phyloP scores from a whole-genome alignment of 2,113 vertebrate species.

The Cacatua alba region DNA sequence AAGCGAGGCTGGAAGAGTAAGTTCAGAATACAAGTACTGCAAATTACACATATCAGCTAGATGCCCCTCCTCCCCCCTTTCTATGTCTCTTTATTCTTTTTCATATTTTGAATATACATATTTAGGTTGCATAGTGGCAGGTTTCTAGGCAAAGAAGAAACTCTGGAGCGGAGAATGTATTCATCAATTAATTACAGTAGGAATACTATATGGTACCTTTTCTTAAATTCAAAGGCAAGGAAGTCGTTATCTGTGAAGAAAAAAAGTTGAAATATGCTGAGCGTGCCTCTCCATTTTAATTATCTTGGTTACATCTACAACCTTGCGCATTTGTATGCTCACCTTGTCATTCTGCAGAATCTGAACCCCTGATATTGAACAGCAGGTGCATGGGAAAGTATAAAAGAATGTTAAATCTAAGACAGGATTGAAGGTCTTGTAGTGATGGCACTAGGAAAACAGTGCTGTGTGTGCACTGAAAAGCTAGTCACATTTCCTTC shows the following conservation, averaged over 20 bases:
- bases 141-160: not conserved
- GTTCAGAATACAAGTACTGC: not conserved
- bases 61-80: not conserved
- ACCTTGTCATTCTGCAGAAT: slow-evolving; percentile 33
- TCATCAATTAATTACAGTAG: slow-evolving; percentile 25
- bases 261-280: slow-evolving; percentile 43
- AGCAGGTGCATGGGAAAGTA: slow-evolving; percentile 36
- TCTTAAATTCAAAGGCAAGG: slow-evolving; percentile 41
- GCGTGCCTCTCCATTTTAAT: slow-evolving; percentile 37
- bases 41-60: not conserved
- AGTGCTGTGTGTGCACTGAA: not conserved
- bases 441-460: not conserved
- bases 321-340: slow-evolving; percentile 43
- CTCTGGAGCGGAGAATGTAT: not conserved
- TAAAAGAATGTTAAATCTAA: slow-evolving; percentile 51
- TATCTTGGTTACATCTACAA: slow-evolving; percentile 38
- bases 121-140: not conserved
- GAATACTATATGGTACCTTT: not conserved
- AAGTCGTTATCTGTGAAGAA: not conserved
- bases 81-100: not conserved
- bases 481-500: not conserved
- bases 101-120: not conserved
- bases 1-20: not conserved
- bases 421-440: slow-evolving; percentile 2
- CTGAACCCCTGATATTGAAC: slow-evolving; percentile 32